phyloP scores from a whole-genome alignment of 1,140 invertebrate species.

The Amyelois transitella region DNA sequence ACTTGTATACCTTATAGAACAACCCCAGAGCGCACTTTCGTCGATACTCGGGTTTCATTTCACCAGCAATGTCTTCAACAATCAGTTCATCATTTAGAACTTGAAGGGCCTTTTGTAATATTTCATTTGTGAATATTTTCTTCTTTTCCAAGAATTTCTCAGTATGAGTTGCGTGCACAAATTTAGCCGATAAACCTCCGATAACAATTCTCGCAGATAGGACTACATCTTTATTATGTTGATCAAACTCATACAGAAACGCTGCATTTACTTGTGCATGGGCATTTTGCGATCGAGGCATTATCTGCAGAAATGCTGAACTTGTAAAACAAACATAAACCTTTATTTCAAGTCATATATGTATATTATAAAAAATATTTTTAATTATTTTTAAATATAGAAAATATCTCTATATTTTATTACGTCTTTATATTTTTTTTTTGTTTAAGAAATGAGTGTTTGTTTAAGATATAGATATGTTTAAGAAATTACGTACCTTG shows the following conservation, averaged over 20 bases:
- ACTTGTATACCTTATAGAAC: conserved; percentile 83
- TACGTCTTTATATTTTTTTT: too few relatives aligned
- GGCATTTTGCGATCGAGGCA: conserved; percentile 81
- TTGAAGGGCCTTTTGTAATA: conserved; percentile 74
- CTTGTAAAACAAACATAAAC: too few relatives aligned
- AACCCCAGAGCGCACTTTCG: conserved; percentile 77
- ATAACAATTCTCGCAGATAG: conserved; percentile 74
- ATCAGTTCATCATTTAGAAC: conserved; percentile 77
- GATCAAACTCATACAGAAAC: conserved; percentile 78
- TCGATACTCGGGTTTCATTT: conserved; percentile 79
- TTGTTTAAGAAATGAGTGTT: too few relatives aligned
- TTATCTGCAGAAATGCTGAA: conserved; percentile 78
- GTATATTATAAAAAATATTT: too few relatives aligned
- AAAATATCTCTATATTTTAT: too few relatives aligned
- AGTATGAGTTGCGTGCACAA: conserved; percentile 80
- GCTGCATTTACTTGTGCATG: conserved; percentile 83
- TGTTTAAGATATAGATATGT: background rate
- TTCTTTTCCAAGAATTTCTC: conserved; percentile 77
- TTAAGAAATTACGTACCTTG: conserved; percentile 66
- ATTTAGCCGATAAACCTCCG: conserved; percentile 79
- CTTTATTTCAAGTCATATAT: too few relatives aligned
- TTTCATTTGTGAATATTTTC: conserved; percentile 64
- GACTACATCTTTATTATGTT: conserved; percentile 25
- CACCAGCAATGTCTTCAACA: conserved; percentile 76
- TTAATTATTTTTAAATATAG: too few relatives aligned